Base-by-base conservation (phyloP, 2,797 vertebrate species). In the Myioborus miniatus region DNA sequence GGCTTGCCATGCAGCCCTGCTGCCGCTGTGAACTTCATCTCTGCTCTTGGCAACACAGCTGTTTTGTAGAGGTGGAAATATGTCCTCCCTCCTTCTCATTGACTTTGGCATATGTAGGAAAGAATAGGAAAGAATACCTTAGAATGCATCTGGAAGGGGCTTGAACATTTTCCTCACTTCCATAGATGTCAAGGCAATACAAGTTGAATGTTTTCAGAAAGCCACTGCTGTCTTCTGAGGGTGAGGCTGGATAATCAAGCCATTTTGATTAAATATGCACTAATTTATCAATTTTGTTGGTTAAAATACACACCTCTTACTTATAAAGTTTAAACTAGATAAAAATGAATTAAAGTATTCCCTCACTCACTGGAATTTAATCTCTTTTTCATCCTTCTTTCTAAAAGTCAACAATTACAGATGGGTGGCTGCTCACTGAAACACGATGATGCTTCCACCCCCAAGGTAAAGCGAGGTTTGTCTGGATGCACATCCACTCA, bases 401-500 rank as follows among this genome's bases (percentile, higher is more conserved):
- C 55, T 75, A 44, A 62, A 92, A 78, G 19, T 75, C 0, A 0
- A 32, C 36, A 69, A 81, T 83, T 83, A 59, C 29, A 83, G 46
- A 83, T 2, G 3, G 5, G 12, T 55, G 68, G 15, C 47, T 91
- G 30, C 53, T 86, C 30, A 55, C 59, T 46, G 77, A 76, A 83
- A 74, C 37, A 49, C 0, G 0, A 15, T 11, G 16, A 29, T 26
- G 8, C 52, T 87, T 82, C 30, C 10, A 55, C 37, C 46, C 65
- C 21, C 39, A 75, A 71, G 91, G 53, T 80, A 83, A 69, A 89
- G 21, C 1, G 2, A 36, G 30, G 29, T 87, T 91, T 21, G 17
- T 90, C 63, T 84, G 60, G 12, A 49, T 80, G 27, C 24, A 53
- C 41, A 89, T 89, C 44, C 82, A 82, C 23, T 88, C 60, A 24